phyloP scores from a whole-genome alignment of 2,797 vertebrate species.

The Tragopan temminckii region DNA sequence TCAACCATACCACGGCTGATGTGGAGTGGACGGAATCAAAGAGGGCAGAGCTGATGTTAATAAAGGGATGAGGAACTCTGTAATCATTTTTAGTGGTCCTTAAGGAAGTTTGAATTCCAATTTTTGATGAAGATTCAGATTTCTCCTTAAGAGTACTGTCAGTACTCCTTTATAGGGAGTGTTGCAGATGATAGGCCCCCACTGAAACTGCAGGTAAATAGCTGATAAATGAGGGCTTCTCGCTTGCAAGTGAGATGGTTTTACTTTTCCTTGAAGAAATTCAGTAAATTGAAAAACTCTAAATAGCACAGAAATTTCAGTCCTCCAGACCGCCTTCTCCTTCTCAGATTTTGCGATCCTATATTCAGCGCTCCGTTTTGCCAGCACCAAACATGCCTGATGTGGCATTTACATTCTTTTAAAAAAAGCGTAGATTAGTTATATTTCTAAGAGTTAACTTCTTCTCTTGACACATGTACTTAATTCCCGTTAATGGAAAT shows the following conservation, averaged over 20 bases:
- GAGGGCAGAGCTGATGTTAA: neutral
- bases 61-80: neutral
- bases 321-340: slow-evolving; percentile 65
- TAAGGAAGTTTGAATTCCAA: slow-evolving; percentile 13
- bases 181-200: slow-evolving; percentile 47
- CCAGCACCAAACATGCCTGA: slow-evolving; percentile 66
- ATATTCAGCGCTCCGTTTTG: slow-evolving; percentile 70
- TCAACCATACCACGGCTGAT: neutral
- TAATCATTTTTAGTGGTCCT: slow-evolving; percentile 7
- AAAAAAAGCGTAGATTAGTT: slow-evolving; percentile 65
- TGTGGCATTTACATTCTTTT: slow-evolving; percentile 69
- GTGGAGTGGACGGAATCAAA: neutral
- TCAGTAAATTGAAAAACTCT: slow-evolving; percentile 68
- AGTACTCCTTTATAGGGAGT: neutral
- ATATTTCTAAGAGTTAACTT: slow-evolving; percentile 74
- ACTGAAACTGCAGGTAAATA: slow-evolving; percentile 55
- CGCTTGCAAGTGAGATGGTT: slow-evolving; percentile 52
- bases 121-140: slow-evolving; percentile 17
- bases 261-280: slow-evolving; percentile 72
- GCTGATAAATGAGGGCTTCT: slow-evolving; percentile 62
- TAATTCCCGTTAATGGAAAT: slow-evolving; percentile 79
- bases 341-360: slow-evolving; percentile 64
- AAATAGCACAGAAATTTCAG: slow-evolving; percentile 74
- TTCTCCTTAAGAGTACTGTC: slow-evolving; percentile 10
- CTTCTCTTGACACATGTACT: slow-evolving; percentile 75